Evolutionary conservation across 2,888 invertebrate genomes (phyloP).

Genomic region (Calliphora vomitoria): DNA sequence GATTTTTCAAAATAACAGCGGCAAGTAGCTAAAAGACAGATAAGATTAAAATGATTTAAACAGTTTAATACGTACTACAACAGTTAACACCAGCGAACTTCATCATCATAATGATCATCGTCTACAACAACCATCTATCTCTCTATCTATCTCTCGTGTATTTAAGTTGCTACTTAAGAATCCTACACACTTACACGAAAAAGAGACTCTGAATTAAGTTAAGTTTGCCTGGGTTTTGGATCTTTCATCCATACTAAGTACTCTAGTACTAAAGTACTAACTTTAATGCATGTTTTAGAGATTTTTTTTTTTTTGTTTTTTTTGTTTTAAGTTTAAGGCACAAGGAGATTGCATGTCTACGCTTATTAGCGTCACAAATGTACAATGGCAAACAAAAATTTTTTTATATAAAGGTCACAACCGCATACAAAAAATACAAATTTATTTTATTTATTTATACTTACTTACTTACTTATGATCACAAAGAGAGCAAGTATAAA

Average conservation of each 20-base stretch:
- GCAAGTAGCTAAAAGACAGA: slow-evolving; percentile 73
- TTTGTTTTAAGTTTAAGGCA: slow-evolving; percentile 10
- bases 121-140: background rate
- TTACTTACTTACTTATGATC: background rate
- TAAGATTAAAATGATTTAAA: slow-evolving; percentile 72
- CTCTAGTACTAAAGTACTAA: too few species aligned
- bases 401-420: slow-evolving; percentile 67
- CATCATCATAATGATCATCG: slow-evolving; percentile 10
- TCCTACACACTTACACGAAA: background rate
- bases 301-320: too few species aligned
- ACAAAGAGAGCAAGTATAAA: slow-evolving; percentile 37
- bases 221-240: background rate
- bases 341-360: slow-evolving; percentile 69
- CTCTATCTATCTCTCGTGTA: background rate
- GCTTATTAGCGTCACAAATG: slow-evolving; percentile 74
- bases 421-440: slow-evolving; percentile 46
- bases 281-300: background rate
- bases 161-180: slow-evolving; percentile 24
- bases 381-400: slow-evolving; percentile 55
- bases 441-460: slow-evolving; percentile 20
- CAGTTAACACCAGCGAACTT: slow-evolving; percentile 69
- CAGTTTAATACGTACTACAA: slow-evolving; percentile 67
- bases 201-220: background rate
- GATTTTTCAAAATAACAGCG: slow-evolving; percentile 66
- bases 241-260: background rate